phyloP scores from a whole-genome alignment of 2,888 invertebrate species.

The Andrena minutula region DNA sequence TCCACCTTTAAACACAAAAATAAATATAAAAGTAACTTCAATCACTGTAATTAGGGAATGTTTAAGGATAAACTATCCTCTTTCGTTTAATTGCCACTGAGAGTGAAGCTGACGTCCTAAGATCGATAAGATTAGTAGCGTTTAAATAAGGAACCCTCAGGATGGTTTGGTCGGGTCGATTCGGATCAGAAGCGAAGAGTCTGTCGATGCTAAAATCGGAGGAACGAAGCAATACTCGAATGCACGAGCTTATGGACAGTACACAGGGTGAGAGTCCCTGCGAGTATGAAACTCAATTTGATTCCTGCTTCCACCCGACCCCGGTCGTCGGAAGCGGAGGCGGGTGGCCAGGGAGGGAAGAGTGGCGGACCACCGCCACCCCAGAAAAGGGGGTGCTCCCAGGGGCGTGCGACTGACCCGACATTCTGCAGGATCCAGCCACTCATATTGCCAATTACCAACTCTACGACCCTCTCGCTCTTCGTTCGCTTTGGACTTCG shows the following conservation, averaged over 20 bases:
- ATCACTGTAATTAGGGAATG: too few species aligned
- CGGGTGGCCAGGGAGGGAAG: conserved; percentile 65
- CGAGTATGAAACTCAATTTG: conserved; percentile 84
- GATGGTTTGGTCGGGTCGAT: conserved; percentile 25
- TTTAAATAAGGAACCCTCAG: conserved; percentile 43
- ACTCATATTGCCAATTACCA: conserved; percentile 85
- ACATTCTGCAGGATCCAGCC: conserved; percentile 83
- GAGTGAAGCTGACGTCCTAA: background rate
- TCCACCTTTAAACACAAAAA: too few species aligned
- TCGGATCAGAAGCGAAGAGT: conserved; percentile 53
- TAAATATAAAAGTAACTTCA: too few species aligned
- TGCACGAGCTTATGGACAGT: conserved; percentile 67
- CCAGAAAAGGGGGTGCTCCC: conserved; percentile 82
- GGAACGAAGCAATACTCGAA: conserved; percentile 66
- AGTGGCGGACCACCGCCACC: conserved; percentile 70
- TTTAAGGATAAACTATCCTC: too few species aligned
- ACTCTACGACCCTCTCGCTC: conserved; percentile 83
- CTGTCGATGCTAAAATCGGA: conserved; percentile 67
- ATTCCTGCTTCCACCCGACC: conserved; percentile 79
- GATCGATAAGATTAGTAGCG: conserved; percentile 29
- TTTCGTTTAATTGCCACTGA: too few species aligned
- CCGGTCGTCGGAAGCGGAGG: conserved; percentile 70
- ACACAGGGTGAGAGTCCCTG: conserved; percentile 77
- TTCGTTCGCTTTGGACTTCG: conserved; percentile 79
- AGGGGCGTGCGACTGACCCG: conserved; percentile 84